phyloP scores from a whole-genome alignment of 2,113 vertebrate species.

The Semicossyphus pulcher region DNA sequence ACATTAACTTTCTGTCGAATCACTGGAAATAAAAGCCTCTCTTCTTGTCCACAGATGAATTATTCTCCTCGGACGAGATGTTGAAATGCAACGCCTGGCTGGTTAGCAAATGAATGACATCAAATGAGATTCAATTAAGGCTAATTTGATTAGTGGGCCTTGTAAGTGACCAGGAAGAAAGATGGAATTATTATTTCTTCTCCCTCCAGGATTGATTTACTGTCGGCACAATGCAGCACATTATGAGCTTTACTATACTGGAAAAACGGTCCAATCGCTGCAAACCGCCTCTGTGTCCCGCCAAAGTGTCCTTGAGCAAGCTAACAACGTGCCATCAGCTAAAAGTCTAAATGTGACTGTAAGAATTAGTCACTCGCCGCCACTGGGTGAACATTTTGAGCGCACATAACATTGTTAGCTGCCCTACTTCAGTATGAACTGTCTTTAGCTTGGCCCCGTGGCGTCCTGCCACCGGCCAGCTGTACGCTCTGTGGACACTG shows the following conservation, averaged over 20 bases:
- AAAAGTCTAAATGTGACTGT: slow-evolving; percentile 29
- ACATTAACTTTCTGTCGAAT: not conserved
- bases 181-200: slow-evolving; percentile 48
- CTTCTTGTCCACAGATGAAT: slow-evolving; percentile 17
- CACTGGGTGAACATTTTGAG: slow-evolving; percentile 25
- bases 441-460: not conserved
- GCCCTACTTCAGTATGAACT: slow-evolving; percentile 25
- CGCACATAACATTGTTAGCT: slow-evolving; percentile 19
- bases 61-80: slow-evolving; percentile 13
- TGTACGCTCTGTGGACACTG: slow-evolving; percentile 39
- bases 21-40: not conserved
- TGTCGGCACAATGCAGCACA: slow-evolving; percentile 9
- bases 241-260: not conserved
- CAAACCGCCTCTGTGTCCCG: not conserved
- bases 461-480: slow-evolving; percentile 56
- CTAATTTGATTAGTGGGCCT: slow-evolving; percentile 62
- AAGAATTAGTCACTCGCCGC: slow-evolving; percentile 18
- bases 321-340: not conserved
- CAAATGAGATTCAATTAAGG: slow-evolving; percentile 45
- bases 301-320: slow-evolving; percentile 33
- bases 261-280: slow-evolving; percentile 6
- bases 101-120: slow-evolving; percentile 53
- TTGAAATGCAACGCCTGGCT: slow-evolving; percentile 16
- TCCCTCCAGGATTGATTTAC: slow-evolving; percentile 51
- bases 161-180: slow-evolving; percentile 49